These are phyloP conservation scores for Chouioia cunea DNA, from an alignment of 2,888 invertebrate genomes.

Conservation along the genomic window DNA sequence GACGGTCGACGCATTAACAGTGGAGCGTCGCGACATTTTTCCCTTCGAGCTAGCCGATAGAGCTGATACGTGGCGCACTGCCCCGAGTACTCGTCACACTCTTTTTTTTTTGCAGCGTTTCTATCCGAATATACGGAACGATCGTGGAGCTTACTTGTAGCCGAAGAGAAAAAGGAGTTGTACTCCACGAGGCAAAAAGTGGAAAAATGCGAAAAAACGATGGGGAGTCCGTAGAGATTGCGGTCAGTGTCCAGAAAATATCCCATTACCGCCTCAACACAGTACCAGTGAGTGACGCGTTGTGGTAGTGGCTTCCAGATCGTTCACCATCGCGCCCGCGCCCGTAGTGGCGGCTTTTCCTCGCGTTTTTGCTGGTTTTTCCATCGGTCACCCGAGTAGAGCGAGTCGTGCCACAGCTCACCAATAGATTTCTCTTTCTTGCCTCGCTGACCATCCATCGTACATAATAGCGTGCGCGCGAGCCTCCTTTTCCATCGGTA, in stretches of 20 bases:
- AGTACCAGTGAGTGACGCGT: not conserved
- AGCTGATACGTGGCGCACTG: too few relatives aligned
- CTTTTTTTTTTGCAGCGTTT: not conserved
- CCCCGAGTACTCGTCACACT: too few relatives aligned
- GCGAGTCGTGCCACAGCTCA: not conserved
- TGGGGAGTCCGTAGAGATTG: conserved; percentile 5
- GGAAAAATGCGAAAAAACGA: too few relatives aligned
- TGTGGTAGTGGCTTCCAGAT: conserved; percentile 8
- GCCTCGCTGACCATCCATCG: not conserved
- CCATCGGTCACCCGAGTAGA: conserved; percentile 20
- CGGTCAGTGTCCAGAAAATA: conserved; percentile 31
- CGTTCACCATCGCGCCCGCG: too few relatives aligned
- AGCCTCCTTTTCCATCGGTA: conserved; percentile 4
- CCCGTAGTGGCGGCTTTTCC: conserved; percentile 18
- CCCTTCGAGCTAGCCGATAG: too few relatives aligned
- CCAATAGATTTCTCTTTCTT: conserved; percentile 33
- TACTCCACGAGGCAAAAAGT: too few relatives aligned
- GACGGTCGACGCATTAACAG: conserved; percentile 1
- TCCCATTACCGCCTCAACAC: conserved; percentile 32
- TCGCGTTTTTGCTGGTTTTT: too few relatives aligned
- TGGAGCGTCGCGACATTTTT: not conserved
- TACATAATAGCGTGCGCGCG: too few relatives aligned
- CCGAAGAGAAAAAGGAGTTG: conserved; percentile 7
- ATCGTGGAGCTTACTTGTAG: too few relatives aligned
- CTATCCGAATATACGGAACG: too few relatives aligned